These are phyloP conservation scores for Lethrus apterus DNA, from an alignment of 1,140 invertebrate species.

Conservation along the genomic window DNA sequence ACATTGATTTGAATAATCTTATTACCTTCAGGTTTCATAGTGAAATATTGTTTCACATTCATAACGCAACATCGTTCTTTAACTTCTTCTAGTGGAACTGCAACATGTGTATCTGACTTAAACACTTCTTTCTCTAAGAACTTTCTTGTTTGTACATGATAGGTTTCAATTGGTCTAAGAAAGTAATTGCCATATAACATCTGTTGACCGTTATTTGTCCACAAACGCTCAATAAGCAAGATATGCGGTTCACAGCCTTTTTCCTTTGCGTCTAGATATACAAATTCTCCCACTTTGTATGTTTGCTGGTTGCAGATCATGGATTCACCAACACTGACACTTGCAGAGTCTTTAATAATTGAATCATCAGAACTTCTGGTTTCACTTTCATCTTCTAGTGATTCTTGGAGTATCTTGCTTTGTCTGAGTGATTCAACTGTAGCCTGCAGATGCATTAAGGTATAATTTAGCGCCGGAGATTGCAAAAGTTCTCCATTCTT, in stretches of 20 bases:
- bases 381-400: conserved; percentile 65
- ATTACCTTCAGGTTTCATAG: conserved; percentile 71
- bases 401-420: conserved; percentile 69
- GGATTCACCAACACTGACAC: conserved; percentile 40
- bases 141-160: conserved; percentile 88
- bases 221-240: conserved; percentile 79
- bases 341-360: conserved; percentile 30
- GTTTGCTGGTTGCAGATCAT: conserved; percentile 65
- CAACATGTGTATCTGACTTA: conserved; percentile 82
- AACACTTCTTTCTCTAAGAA: conserved; percentile 96
- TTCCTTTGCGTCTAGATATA: conserved; percentile 76
- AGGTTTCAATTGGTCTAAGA: conserved; percentile 78
- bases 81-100: conserved; percentile 78
- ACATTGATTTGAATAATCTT: conserved; percentile 13
- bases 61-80: conserved; percentile 90
- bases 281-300: conserved; percentile 81
- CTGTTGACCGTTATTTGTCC: conserved; percentile 76
- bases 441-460: conserved; percentile 61
- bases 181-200: conserved; percentile 88
- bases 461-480: conserved; percentile 78
- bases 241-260: conserved; percentile 74
- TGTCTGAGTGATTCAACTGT: conserved; percentile 69
- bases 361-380: conserved; percentile 43
- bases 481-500: conserved; percentile 70
- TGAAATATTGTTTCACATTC: conserved; percentile 93